A percentile compares a stretch with the other conserved stretches of the same genome.
Conservation (phyloP, 2,888 invertebrate species). For the Pollenia angustigena region DNA sequence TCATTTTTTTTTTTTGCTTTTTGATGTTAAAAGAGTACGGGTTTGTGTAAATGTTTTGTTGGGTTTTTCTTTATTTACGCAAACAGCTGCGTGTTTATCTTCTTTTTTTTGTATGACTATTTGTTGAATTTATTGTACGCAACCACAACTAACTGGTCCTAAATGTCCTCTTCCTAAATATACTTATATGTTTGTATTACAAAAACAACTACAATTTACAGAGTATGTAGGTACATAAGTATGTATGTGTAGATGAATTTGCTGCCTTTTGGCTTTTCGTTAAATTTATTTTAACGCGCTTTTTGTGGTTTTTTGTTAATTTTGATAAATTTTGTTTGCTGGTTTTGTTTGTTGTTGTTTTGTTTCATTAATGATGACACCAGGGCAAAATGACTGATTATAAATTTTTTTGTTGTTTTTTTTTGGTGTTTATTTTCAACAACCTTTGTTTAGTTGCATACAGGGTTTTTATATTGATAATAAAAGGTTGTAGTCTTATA, state of each 20-base stretch:
- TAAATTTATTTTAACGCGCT: slow-evolving; percentile 69
- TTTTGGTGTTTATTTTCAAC: slow-evolving; percentile 20
- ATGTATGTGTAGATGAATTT: not conserved
- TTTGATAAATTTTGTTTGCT: slow-evolving; percentile 75
- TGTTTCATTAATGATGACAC: slow-evolving; percentile 64
- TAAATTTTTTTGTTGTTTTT: slow-evolving; percentile 50
- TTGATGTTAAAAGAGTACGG: not conserved
- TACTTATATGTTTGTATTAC: not conserved
- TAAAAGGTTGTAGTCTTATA: slow-evolving; percentile 37
- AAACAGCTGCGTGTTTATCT: slow-evolving; percentile 62
- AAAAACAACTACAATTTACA: slow-evolving; percentile 30
- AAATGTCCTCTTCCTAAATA: slow-evolving; percentile 43
- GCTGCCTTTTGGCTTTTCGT: slow-evolving; percentile 61
- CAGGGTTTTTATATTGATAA: slow-evolving; percentile 38
- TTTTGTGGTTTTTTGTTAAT: slow-evolving; percentile 71
- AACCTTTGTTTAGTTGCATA: slow-evolving; percentile 5
- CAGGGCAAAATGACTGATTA: slow-evolving; percentile 63
- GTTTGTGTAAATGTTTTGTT: slow-evolving; percentile 43
- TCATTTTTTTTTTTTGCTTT: not conserved
- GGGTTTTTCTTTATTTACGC: slow-evolving; percentile 50
- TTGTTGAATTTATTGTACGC: slow-evolving; percentile 38
- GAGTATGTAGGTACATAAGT: not conserved
- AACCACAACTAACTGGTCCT: slow-evolving; percentile 49
- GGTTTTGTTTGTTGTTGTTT: slow-evolving; percentile 57
- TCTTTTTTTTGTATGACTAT: slow-evolving; percentile 2